Conservation (phyloP, 2,888 invertebrate genomes). For the Drosophila pullipes region DNA sequence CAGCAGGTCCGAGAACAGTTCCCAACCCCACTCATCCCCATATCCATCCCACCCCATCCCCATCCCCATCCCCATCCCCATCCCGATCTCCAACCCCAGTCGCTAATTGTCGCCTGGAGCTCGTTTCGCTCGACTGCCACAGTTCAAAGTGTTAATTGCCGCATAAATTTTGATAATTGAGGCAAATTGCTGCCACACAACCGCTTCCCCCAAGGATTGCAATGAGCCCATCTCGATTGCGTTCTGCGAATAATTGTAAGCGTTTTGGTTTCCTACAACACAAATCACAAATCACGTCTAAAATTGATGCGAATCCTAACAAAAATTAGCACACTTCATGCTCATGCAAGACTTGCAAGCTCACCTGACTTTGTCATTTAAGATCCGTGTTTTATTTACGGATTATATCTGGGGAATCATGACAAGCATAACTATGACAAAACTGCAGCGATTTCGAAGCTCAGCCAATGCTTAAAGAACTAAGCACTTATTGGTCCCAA, state of each 20-base stretch:
- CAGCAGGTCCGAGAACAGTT: conserved; percentile 8
- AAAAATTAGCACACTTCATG: neutral
- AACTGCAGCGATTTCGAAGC: neutral
- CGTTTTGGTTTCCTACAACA: neutral
- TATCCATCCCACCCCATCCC: too few relatives aligned
- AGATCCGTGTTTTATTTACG: neutral
- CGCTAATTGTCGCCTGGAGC: conserved; percentile 10
- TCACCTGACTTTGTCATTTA: neutral
- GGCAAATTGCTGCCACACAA: conserved; percentile 35
- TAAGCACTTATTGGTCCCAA: neutral
- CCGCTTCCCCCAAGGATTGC: conserved; percentile 24
- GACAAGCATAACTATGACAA: neutral
- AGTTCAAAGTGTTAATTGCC: conserved; percentile 78
- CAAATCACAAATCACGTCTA: neutral
- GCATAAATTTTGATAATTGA: conserved; percentile 76
- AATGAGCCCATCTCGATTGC: neutral
- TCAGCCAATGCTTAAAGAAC: neutral
- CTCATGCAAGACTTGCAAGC: too few relatives aligned
- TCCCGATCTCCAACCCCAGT: conserved; percentile 7
- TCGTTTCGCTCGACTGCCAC: conserved; percentile 41
- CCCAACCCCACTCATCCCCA: neutral
- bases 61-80: neutral
- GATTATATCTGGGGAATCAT: neutral
- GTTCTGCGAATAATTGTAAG: neutral
- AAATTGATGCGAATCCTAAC: neutral